phyloP scores from a whole-genome alignment of 2,113 vertebrate genomes.

The Pangasianodon hypophthalmus region DNA sequence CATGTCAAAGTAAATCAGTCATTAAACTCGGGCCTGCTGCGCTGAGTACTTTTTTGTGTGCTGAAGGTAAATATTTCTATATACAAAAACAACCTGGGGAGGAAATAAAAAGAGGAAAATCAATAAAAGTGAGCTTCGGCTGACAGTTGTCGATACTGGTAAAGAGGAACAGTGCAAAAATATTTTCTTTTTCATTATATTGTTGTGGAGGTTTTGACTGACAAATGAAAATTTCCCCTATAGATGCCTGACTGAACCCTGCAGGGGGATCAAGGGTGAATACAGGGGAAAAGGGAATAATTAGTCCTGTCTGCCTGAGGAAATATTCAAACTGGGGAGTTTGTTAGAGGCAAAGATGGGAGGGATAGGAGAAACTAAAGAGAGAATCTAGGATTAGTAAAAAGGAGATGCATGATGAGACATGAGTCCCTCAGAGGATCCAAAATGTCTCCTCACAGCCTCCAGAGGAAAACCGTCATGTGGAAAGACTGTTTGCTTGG shows the following conservation, averaged over 20 bases:
- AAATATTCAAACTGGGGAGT: slow-evolving; percentile 3
- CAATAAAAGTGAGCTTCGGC: slow-evolving; percentile 17
- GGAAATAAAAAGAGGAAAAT: slow-evolving; percentile 3
- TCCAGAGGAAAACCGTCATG: not conserved
- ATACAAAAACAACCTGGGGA: slow-evolving; percentile 23
- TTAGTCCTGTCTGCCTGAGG: slow-evolving; percentile 28
- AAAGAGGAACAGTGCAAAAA: slow-evolving; percentile 10
- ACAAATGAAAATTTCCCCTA: slow-evolving; percentile 16
- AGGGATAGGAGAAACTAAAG: not conserved
- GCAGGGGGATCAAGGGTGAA: slow-evolving; percentile 19
- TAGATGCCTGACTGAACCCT: slow-evolving; percentile 21
- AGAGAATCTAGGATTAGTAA: not conserved
- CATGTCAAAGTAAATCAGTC: slow-evolving; percentile 9
- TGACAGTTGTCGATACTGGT: slow-evolving; percentile 26
- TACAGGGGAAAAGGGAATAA: slow-evolving; percentile 4
- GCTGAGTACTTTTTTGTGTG: not conserved
- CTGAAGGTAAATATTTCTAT: slow-evolving; percentile 9
- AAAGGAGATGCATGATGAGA: not conserved
- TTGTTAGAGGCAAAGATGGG: slow-evolving; percentile 7
- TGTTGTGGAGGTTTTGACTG: slow-evolving; percentile 2
- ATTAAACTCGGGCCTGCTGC: slow-evolving; percentile 20
- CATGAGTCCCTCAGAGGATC: not conserved
- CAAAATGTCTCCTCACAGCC: not conserved
- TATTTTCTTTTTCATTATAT: slow-evolving; percentile 23
- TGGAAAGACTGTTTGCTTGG: not conserved